Evolutionary conservation across 1,140 invertebrate genomes (phyloP).

Genomic region (Mizuhopecten yessoensis): DNA sequence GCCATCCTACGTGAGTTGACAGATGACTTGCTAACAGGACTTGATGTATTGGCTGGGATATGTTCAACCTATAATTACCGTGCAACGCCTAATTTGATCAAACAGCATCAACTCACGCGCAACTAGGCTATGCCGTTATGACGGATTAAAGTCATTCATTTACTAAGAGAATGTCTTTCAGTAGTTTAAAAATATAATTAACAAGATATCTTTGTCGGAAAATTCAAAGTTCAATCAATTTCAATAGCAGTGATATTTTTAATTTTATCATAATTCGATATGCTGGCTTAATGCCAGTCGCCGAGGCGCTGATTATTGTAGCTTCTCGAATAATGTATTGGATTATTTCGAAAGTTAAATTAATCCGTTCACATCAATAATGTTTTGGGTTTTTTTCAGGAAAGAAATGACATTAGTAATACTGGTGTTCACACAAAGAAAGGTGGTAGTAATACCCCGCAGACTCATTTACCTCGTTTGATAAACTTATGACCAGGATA

Average conservation of each 20-base stretch:
- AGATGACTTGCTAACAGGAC: slow-evolving; percentile 6
- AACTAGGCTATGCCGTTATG: not conserved
- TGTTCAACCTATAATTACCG: slow-evolving; percentile 18
- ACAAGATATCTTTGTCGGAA: not conserved
- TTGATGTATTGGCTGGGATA: not conserved
- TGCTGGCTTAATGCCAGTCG: not conserved
- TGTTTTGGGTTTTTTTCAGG: no score
- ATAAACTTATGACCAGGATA: no score
- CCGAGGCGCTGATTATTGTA: not conserved
- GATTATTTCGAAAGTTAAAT: no score
- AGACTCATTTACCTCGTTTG: no score
- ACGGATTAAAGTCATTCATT: not conserved
- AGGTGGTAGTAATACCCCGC: no score
- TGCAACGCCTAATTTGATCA: not conserved
- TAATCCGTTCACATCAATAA: no score
- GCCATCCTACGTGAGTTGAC: not conserved
- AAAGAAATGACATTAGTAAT: no score
- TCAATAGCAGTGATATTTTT: not conserved
- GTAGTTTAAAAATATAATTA: not conserved
- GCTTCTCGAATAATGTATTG: no score
- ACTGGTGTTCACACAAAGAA: no score
- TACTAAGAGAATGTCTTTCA: not conserved
- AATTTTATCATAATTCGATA: not conserved
- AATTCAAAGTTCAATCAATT: not conserved
- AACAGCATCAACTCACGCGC: slow-evolving; percentile 2